phyloP scores from a whole-genome alignment of 2,888 invertebrate genomes.

The Luffia ferchaultella region DNA sequence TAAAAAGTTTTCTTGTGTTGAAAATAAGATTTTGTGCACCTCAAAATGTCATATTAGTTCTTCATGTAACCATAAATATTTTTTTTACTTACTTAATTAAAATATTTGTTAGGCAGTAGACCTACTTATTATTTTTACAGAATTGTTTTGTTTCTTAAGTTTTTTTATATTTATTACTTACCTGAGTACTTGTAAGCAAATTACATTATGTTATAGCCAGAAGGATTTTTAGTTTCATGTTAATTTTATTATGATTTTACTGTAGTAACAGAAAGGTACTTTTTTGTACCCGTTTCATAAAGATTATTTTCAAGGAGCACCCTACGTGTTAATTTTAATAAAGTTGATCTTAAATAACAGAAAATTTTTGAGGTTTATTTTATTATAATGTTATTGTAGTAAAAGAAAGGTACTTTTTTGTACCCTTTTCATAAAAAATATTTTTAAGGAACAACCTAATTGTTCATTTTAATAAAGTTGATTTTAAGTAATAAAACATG shows the following conservation, averaged over 20 bases:
- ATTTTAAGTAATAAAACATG: background rate
- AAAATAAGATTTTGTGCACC: constrained; percentile 1
- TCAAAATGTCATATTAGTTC: constrained; percentile 1
- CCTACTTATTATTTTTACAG: constrained; percentile 1
- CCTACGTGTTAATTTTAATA: constrained; percentile 2
- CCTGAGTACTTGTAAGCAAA: background rate
- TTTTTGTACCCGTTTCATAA: background rate
- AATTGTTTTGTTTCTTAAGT: constrained; percentile 1
- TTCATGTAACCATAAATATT: background rate
- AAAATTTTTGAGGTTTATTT: background rate
- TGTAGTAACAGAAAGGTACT: constrained; percentile 1
- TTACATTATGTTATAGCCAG: background rate
- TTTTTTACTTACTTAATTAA: background rate
- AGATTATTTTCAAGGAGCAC: constrained; percentile 1
- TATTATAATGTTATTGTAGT: background rate
- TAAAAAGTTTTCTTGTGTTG: background rate
- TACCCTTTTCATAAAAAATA: constrained; percentile 1
- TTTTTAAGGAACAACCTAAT: constrained; percentile 2
- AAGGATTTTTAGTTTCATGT: constrained; percentile 1
- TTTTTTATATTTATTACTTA: background rate
- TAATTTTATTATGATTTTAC: constrained; percentile 1
- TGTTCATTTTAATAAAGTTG: constrained; percentile 2
- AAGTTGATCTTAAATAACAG: background rate
- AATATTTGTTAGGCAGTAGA: background rate
- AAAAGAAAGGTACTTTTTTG: background rate